Base-by-base conservation (phyloP, 2,888 invertebrate genomes). In the Eudemis profundana region DNA sequence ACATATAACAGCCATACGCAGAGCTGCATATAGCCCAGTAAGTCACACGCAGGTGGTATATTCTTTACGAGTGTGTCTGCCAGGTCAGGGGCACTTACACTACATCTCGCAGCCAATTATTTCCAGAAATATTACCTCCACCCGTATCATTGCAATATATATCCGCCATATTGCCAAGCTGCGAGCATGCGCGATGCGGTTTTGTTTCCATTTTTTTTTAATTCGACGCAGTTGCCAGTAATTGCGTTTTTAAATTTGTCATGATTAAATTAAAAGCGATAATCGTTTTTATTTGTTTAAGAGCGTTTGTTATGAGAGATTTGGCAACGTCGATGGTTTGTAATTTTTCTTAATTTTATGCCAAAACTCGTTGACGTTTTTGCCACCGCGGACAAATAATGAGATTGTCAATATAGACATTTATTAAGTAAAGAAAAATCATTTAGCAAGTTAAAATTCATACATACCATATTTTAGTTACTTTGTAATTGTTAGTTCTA, bases 91-190 rank as follows among this genome's bases (percentile, higher is more conserved):
- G 67, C 74, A 79, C 74, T 81, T 79, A 81, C 64, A 72, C 75
- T 82, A 79, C 78, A 81, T 82, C 80, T 70, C 61, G 54, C 67
- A 68, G 75, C 79, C 82, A 83, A 83, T 83, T 83, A 83, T 81
- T 77, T 76, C 72, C 70, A 73, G 76, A 78, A 77, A 76, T 80
- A 82, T 79, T 71, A 74, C 73, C 67, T 65, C 69, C 68, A 64
- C 65, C 56, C 53, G 59, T 59, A 64, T 64, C 64, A 64, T 64
- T 44, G 64, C 57, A 64, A 64, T 57, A 63, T 54, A 51, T 23
- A 62, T 66, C 53, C 68, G 57, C 67, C 66, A 69, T 70, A 53
- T 53, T 60, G 54, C 54, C 14, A 46, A 59, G 51, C 47, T 60
- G n/a, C 42, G 56, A 42, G n/a, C n/a, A 33, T 21, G 38, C 29